Evolutionary conservation across 1,140 invertebrate species (phyloP), one percentile per base, ranked within the genome.

Genomic region (Diprion similis): DNA sequence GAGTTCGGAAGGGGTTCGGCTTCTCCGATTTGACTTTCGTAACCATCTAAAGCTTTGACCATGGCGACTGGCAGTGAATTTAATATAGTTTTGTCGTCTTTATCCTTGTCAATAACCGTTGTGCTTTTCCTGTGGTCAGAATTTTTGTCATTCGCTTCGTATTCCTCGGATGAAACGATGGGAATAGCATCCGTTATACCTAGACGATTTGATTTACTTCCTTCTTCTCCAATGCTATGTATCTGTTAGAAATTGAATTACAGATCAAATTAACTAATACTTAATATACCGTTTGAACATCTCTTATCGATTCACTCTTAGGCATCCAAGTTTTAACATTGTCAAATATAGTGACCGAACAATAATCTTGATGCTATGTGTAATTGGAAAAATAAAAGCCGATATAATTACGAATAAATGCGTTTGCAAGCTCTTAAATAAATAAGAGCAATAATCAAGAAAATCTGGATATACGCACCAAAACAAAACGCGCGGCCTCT

Each of bases 1-100:
- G 94, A 93, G 85, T 94, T 93, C 9, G 94, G 93, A 77, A 94
- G 88, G 3, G 93, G 87, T 74, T 95, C 93, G 10, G 95, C 95
- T 88, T 96, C 94, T 77, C 92, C 91, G 75, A 95, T 92, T 79
- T 92, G 89, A 46, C 77, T 69, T 73, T 91, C 90, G 84, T 95
- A 96, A 82, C 94, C 92, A 48, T 93, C 90, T 46, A 97, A 85
- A 80, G 96, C 92, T 82, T 92, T 94, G 80, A 94, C 96, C 75
- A 91, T 91, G 10, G 97, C 95, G 84, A 96, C 94, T 17, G 97
- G 97, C 77, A 98, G 81, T 45, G 79, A 78, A 72, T 76, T 84
- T 1, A 87, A 78, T 46, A 86, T 76, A 13, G 83, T 80, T 71
- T 86, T 88, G 13, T 87, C 86, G 45, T 88, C 87, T 48, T 84